Percentiles rank a stretch among this genome's conserved stretches.
Evolutionary conservation across 37 sponge, comb jelly and placozoan species (phyloP).

Genomic region (Petrosia ficiformis): DNA sequence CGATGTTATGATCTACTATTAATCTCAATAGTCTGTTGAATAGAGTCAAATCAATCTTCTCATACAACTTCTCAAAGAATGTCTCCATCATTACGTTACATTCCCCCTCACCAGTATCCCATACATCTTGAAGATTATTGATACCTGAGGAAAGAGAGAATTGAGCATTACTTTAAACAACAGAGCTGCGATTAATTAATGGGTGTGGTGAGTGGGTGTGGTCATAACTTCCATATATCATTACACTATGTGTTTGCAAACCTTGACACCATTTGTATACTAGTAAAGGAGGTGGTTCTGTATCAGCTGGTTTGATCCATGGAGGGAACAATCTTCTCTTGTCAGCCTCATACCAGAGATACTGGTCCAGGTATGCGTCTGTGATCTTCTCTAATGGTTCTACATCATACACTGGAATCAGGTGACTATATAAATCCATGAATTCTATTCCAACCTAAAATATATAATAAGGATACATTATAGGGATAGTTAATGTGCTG

Average conservation of each 20-base stretch:
- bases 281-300: conserved; percentile 97
- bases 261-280: conserved; percentile 99
- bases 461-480: not conserved
- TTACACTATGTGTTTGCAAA: conserved; percentile 16
- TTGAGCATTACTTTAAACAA: too few species aligned
- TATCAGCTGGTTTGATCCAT: conserved; percentile 99
- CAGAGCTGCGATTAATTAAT: too few species aligned
- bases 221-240: too few species aligned
- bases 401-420: conserved; percentile 95
- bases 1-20: conserved; percentile 99
- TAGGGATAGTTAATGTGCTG: not conserved
- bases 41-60: conserved; percentile 98
- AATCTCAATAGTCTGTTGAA: conserved; percentile 92
- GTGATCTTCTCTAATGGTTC: conserved; percentile 99
- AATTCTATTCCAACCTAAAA: conserved; percentile 92
- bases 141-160: conserved; percentile 53
- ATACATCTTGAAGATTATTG: conserved; percentile 96
- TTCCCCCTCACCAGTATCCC: conserved; percentile 96
- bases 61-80: conserved; percentile 94
- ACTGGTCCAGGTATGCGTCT: conserved; percentile 99
- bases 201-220: too few species aligned
- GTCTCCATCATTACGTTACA: conserved; percentile 98
- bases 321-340: conserved; percentile 97
- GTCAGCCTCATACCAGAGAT: conserved; percentile 99
- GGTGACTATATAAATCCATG: conserved; percentile 98